Conservation (phyloP, 1,140 invertebrate species). For the Nasonia longicornis region DNA sequence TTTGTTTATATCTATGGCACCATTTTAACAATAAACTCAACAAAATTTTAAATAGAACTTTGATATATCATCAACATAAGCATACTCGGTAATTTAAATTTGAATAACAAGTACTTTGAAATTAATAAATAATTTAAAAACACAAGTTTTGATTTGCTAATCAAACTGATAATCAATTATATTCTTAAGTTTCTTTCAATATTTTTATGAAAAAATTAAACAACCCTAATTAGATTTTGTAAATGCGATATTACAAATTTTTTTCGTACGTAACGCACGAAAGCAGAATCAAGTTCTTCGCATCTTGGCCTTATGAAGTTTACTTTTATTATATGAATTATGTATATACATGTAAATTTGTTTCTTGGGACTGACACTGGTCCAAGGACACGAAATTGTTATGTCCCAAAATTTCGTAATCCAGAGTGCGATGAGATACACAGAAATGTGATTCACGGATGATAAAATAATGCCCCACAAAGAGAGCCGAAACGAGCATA, state of each 20-base stretch:
- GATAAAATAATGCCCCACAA: conserved; percentile 59
- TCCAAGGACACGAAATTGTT: conserved; percentile 17
- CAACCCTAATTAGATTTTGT: too few relatives aligned
- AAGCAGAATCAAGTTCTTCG: neutral
- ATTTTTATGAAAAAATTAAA: too few relatives aligned
- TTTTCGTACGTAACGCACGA: too few relatives aligned
- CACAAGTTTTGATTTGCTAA: too few relatives aligned
- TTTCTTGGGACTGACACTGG: conserved; percentile 29
- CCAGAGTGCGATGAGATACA: conserved; percentile 50
- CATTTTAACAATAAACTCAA: too few relatives aligned
- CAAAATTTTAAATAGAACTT: too few relatives aligned
- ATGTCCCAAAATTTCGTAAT: conserved; percentile 17
- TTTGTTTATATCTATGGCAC: too few relatives aligned
- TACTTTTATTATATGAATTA: conserved; percentile 62
- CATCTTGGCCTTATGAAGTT: conserved; percentile 52
- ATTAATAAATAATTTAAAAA: too few relatives aligned
- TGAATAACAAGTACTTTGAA: too few relatives aligned
- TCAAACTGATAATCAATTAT: neutral
- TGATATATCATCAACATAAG: too few relatives aligned
- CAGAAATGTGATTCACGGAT: conserved; percentile 51
- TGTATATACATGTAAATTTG: conserved; percentile 63
- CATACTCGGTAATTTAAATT: too few relatives aligned
- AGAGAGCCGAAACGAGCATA: conserved; percentile 49
- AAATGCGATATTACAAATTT: too few relatives aligned
- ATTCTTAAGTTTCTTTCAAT: neutral